Percentiles rank a stretch among this genome's conserved stretches.
phyloP scores from a whole-genome alignment of 2,888 invertebrate genomes.

The Rhogogaster chlorosoma region DNA sequence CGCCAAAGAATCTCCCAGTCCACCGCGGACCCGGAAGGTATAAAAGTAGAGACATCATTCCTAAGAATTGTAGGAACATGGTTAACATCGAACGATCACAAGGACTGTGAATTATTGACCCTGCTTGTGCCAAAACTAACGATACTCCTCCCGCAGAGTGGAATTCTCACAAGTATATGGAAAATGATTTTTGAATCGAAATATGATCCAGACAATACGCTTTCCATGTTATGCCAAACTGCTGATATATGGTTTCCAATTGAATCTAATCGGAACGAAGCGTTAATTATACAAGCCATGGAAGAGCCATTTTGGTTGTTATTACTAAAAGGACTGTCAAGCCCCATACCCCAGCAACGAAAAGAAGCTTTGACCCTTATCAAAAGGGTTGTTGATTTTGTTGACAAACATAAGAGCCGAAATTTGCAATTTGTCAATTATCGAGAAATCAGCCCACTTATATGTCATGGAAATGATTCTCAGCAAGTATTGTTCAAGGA shows the following conservation, averaged over 20 bases:
- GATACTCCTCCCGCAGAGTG: constrained; percentile 38
- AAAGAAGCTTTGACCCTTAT: constrained; percentile 84
- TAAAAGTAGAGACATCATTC: constrained; percentile 56
- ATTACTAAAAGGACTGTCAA: constrained; percentile 79
- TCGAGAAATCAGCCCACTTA: constrained; percentile 69
- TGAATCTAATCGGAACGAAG: constrained; percentile 18
- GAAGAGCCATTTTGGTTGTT: constrained; percentile 81
- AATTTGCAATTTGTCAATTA: constrained; percentile 49
- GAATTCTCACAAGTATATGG: neutral
- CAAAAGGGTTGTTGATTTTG: constrained; percentile 80
- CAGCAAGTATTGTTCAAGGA: constrained; percentile 69
- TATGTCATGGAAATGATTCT: constrained; percentile 60
- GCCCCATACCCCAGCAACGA: constrained; percentile 77
- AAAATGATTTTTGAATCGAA: neutral
- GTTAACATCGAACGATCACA: constrained; percentile 59
- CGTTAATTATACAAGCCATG: constrained; percentile 54
- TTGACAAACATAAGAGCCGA: constrained; percentile 62
- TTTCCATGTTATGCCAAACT: constrained; percentile 61
- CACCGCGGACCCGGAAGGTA: neutral
- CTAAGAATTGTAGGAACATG: constrained; percentile 59
- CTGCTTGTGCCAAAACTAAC: constrained; percentile 65
- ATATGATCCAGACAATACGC: constrained; percentile 55
- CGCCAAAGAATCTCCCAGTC: neutral
- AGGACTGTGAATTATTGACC: constrained; percentile 64
- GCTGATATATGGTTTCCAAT: constrained; percentile 58